Conservation (phyloP, 2,888 invertebrate species). For the Hedychridium roseum region DNA sequence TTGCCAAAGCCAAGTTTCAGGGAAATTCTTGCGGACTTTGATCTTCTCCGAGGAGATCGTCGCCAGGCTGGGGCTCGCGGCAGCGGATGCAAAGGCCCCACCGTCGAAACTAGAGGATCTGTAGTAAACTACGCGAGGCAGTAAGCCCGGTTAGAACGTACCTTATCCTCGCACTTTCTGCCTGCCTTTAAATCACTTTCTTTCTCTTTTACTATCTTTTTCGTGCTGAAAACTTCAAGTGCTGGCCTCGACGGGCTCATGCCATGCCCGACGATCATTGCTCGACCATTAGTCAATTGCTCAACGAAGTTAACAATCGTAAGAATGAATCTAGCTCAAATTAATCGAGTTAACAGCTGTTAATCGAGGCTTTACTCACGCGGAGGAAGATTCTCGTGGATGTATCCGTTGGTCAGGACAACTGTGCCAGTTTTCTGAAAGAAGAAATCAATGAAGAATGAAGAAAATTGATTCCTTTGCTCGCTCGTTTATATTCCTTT, state of each 20-base stretch:
- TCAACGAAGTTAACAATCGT: too few species aligned
- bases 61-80: slow-evolving; percentile 43
- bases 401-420: slow-evolving; percentile 77
- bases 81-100: slow-evolving; percentile 38
- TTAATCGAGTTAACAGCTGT: not conserved
- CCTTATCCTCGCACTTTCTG: too few species aligned
- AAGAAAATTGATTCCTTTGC: too few species aligned
- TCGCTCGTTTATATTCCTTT: too few species aligned
- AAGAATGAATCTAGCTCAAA: slow-evolving; percentile 4
- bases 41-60: slow-evolving; percentile 53
- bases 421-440: slow-evolving; percentile 80
- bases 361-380: slow-evolving; percentile 73
- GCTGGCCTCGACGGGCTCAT: too few species aligned
- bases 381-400: slow-evolving; percentile 69
- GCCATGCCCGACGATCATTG: too few species aligned
- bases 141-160: too few species aligned
- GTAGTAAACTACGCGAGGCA: slow-evolving; percentile 67
- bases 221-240: too few species aligned
- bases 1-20: slow-evolving; percentile 78
- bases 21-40: slow-evolving; percentile 72
- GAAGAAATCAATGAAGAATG: slow-evolving; percentile 14
- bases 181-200: too few species aligned
- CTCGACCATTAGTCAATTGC: too few species aligned
- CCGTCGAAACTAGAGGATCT: slow-evolving; percentile 64
- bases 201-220: too few species aligned